A percentile compares a stretch with the other conserved stretches of the same genome.
Evolutionary conservation across 2,113 vertebrate species (phyloP).

Genomic region (Corythoichthys intestinalis): DNA sequence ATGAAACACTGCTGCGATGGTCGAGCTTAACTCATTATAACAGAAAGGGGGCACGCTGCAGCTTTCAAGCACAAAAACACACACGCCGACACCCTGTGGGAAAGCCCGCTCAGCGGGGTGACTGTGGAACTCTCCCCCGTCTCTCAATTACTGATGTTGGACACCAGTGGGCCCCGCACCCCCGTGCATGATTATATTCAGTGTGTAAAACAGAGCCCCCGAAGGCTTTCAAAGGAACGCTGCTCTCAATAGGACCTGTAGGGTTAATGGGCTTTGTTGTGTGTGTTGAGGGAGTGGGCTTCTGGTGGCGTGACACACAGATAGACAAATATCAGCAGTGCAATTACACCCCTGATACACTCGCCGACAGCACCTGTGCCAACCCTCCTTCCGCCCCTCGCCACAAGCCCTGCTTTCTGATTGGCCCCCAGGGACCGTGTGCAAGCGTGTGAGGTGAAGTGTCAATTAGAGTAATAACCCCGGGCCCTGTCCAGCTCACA

Average conservation of each 20-base stretch:
- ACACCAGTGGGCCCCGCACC: slow-evolving; percentile 59
- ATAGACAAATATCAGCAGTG: slow-evolving; percentile 75
- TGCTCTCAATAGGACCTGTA: slow-evolving; percentile 74
- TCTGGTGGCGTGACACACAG: slow-evolving; percentile 63
- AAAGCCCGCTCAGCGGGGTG: slow-evolving; percentile 43
- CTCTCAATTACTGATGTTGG: slow-evolving; percentile 70
- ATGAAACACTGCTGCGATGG: background rate
- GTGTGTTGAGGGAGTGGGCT: slow-evolving; percentile 31
- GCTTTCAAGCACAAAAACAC: slow-evolving; percentile 36
- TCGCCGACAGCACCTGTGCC: slow-evolving; percentile 75
- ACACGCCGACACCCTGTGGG: slow-evolving; percentile 40
- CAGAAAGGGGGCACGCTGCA: slow-evolving; percentile 10
- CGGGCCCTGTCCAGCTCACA: slow-evolving; percentile 72
- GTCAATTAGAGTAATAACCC: slow-evolving; percentile 80
- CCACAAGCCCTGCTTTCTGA: slow-evolving; percentile 63
- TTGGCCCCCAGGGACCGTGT: slow-evolving; percentile 73
- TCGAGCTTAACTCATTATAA: slow-evolving; percentile 21
- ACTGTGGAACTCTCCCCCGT: slow-evolving; percentile 57
- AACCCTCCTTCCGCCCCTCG: slow-evolving; percentile 58
- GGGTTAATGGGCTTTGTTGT: slow-evolving; percentile 70
- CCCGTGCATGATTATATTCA: slow-evolving; percentile 72
- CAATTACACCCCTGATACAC: slow-evolving; percentile 75
- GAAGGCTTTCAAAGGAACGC: slow-evolving; percentile 72
- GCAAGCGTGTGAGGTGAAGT: slow-evolving; percentile 74
- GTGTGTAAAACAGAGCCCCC: slow-evolving; percentile 65